Evolutionary conservation across 1,140 invertebrate species (phyloP), one percentile per base, ranked within the genome.

Genomic region (Rhizoglyphus robini): DNA sequence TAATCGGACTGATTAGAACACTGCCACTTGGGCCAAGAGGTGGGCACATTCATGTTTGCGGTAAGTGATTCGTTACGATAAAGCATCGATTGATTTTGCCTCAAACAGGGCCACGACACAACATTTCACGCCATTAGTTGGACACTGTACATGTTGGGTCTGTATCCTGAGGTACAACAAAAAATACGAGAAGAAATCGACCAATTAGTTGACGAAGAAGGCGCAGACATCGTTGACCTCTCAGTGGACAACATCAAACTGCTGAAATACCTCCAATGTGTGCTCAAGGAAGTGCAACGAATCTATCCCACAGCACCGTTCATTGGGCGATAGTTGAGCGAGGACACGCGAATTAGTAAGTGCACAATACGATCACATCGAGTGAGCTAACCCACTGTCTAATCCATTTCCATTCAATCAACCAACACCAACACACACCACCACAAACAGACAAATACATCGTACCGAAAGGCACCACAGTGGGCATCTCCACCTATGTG

Each of bases 1-100:
- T n/a, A n/a, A n/a, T n/a, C n/a, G n/a, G n/a, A n/a, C n/a, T 71
- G 31, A 69, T 69, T 49, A 76, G 81, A 65, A 83, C 80, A 8
- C 74, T 75, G 8, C 73, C 76, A 86, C 71, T 86, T 89, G 36
- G 76, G 84, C 51, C 86, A 89, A 73, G 87, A 89, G 78, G 87
- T 88, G 25, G 86, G 88, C 70, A 90, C 87, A 2, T 90, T 90
- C 70, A 88, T 82, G 80, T 82, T 82, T 75, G 69, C 71, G 27
- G 69, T 68, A 65, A 47, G 54, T 49, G 29, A 65, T 34, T 31
- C 25, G 20, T 11, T 23, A 51, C 29, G 18, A 23, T 13, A 8
- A 51, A 51, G 23, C 13, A 51, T 20, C 18, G 5, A 20, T 49
- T 49, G 4, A 5, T 49, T 5, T 11, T 41, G 18, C 18, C 8